Evolutionary conservation across 2,797 vertebrate genomes (phyloP), one percentile per base, ranked within the genome.

Genomic region (Gymnoscopelus braueri): DNA sequence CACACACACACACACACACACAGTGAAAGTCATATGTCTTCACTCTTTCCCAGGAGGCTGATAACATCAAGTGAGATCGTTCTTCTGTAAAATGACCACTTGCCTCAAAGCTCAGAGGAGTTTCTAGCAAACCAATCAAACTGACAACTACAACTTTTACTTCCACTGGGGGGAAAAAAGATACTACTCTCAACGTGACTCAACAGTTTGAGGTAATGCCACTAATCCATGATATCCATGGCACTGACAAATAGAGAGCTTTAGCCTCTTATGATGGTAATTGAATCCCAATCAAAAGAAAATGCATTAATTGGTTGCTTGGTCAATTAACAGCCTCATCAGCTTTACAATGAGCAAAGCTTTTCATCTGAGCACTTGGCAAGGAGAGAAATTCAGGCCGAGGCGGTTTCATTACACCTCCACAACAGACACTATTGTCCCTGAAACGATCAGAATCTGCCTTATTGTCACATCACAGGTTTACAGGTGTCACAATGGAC

Each of bases 11-110:
- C 24, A 67, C 64, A 70, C 64, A 63, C 49, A 64, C 60, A 19
- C 7, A 50, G 57, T 67, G 71, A 35, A 35, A 7, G 32, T 35
- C 32, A 35, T 35, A 35, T 35, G 32, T 35, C 32, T 35, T 65
- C n/a, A 48, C 13, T n/a, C 26, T 71, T 60, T 51, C n/a, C 61
- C 60, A 56, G 3, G 63, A 35, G 60, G 51, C 74, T 74, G 77
- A 86, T 78, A 69, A 77, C 55, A 70, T 53, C 60, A 60, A 75
- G 65, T 73, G 67, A 65, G 62, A 74, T 66, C 50, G 55, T 12
- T 59, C 29, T 60, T 32, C 50, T 65, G 23, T 44, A 14, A 69
- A 60, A 49, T 29, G 48, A 26, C 69, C 49, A 44, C 56, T 10
- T 50, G 12, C 23, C 63, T 58, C 47, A 49, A 71, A 52, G 32